These are phyloP conservation scores for Otolemur crassicaudatus DNA, from an alignment of 2,797 vertebrate genomes.

Conservation along the genomic window DNA sequence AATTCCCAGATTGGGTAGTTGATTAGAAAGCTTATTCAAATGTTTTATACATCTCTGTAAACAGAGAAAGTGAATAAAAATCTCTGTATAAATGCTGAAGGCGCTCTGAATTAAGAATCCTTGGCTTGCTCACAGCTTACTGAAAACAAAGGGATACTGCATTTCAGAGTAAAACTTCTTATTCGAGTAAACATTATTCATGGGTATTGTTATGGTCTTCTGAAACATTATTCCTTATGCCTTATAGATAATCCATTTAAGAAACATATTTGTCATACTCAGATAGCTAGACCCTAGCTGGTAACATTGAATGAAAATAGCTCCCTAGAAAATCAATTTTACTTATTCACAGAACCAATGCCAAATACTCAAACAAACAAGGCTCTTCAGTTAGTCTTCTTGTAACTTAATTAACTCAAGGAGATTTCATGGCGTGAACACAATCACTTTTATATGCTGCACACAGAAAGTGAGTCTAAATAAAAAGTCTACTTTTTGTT, in stretches of 20 bases:
- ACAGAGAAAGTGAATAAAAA: background rate
- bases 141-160: background rate
- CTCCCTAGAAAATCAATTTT: constrained; percentile 62
- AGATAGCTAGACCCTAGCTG: background rate
- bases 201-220: background rate
- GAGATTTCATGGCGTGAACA: background rate
- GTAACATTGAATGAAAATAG: constrained; percentile 39
- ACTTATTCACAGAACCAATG: background rate
- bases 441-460: background rate
- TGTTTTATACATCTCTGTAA: background rate
- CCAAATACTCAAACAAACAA: constrained; percentile 46
- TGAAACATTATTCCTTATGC: constrained; percentile 25
- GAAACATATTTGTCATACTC: constrained; percentile 7
- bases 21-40: background rate
- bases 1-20: background rate
- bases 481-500: background rate
- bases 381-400: background rate
- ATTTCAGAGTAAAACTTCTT: constrained; percentile 1
- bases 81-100: background rate
- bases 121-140: background rate
- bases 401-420: constrained; percentile 52
- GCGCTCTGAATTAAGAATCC: constrained; percentile 33
- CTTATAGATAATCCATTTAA: constrained; percentile 19
- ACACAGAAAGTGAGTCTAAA: background rate
- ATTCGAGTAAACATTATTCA: constrained; percentile 33